Base-by-base conservation (phyloP, 2,888 invertebrate genomes). In the Camptogramma bilineatum region DNA sequence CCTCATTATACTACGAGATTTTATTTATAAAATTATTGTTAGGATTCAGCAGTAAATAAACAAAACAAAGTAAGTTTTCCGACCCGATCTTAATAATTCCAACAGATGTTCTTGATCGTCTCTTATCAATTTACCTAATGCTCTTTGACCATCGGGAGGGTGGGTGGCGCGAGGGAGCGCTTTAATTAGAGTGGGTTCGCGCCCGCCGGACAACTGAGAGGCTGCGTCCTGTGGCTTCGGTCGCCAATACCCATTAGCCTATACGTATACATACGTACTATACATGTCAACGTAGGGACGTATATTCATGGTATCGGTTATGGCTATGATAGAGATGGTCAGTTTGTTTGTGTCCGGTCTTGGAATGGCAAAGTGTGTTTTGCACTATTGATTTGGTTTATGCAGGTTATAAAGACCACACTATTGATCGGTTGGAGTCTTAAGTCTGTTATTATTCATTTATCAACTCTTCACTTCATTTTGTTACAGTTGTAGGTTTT, bases 101-200 rank as follows among this genome's bases (percentile, higher is more conserved):
- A 57, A 56, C 64, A 64, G 66, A 68, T 66, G 62, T 62, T 63
- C 60, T 57, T 55, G 62, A 71, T 71, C 68, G 68, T 46, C 66
- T 66, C 70, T 66, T 74, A 74, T 71, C 73, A 74, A 75, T 75
- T 69, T 62, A 54, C 64, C 71, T 71, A 76, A 76, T 80, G 79
- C 76, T 84, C 83, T 83, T 76, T 84, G 84, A 72, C 78, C 72
- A 68, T 60, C 34, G 69, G 72, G 62, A 67, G 73, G 71, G 72
- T 62, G 71, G 69, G 76, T 74, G 69, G 73, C 31, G 50, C 54
- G 59, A 47, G 79, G 81, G 86, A 86, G 84, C 73, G 88, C 86
- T 90, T 90, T 91, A 91, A 91, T 91, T 91, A 91, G 91, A 88
- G 82, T 87, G 88, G 85, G 84, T 79, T 84, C 83, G 86, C 87